Base-by-base conservation (phyloP, 2,797 vertebrate genomes). In the Paramormyrops hopkinsi region DNA sequence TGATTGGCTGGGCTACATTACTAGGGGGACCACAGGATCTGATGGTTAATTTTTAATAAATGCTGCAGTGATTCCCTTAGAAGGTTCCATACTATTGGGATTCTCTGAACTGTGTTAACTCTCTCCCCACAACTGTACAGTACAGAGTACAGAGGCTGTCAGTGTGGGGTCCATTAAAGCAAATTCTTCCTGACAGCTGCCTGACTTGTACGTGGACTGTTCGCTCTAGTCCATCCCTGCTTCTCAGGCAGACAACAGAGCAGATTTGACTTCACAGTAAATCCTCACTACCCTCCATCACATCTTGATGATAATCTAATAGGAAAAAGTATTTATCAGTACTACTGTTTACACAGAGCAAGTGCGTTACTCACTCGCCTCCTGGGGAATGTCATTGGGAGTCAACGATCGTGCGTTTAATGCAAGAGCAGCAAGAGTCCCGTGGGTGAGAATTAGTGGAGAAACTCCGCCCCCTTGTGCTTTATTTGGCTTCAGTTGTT, bases 221-320 rank as follows among this genome's bases (percentile, higher is more conserved):
- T 89, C 37, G 4, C 12, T 89, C 85, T 51, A 19, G 62, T 87
- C 62, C n/a, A 37, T 89, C 89, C 53, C 62, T 5, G 29, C 62
- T 82, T 59, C 22, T 62, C 59, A 62, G 59, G 8, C 44, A 51
- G 25, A 33, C 79, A 89, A 76, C 54, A 69, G 85, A 29, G 25
- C 56, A 25, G 83, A 44, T 14, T 50, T 8, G 2, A 46, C 59
- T 86, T 69, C n/a, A 86, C 83, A 50, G 48, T 44, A 25, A 44
- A 62, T 9, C 29, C 54, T 48, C 44, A 65, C 44, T 17, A 44
- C 37, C 4, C 22, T 48, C 3, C 29, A 51, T 65, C 56, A 85
- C 44, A 73, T 89, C 17, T 86, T 69, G 62, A 65, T 86, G 88
- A 29, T 19, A 37, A 86, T 41, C 5, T 1, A 7, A 51, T 6